Percentiles rank a stretch among this genome's conserved stretches.
Evolutionary conservation across 2,113 vertebrate genomes (phyloP).

Genomic region (Trichomycterus rosablanca): DNA sequence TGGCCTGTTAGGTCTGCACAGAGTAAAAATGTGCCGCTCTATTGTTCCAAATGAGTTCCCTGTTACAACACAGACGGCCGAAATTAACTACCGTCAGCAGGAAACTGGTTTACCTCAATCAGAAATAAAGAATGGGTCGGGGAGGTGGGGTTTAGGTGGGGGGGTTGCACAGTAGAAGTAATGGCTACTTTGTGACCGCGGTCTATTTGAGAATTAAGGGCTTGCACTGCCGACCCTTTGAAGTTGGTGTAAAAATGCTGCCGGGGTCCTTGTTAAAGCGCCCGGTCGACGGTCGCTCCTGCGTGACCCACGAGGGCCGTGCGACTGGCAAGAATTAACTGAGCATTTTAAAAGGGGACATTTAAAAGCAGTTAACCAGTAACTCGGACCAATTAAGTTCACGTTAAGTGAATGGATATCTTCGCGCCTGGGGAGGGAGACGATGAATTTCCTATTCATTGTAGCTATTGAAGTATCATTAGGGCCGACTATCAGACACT

Average conservation of each 20-base stretch:
- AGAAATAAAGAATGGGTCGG: slow-evolving; percentile 54
- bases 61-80: slow-evolving; percentile 53
- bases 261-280: slow-evolving; percentile 60
- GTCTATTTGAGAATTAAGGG: slow-evolving; percentile 59
- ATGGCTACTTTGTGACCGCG: slow-evolving; percentile 55
- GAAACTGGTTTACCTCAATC: slow-evolving; percentile 69
- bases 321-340: slow-evolving; percentile 67
- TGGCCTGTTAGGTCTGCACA: slow-evolving; percentile 53
- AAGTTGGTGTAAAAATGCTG: slow-evolving; percentile 54
- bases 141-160: slow-evolving; percentile 1
- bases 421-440: slow-evolving; percentile 10
- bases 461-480: slow-evolving; percentile 23
- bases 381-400: slow-evolving; percentile 43
- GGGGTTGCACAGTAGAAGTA: slow-evolving; percentile 54
- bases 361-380: slow-evolving; percentile 50
- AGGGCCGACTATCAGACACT: slow-evolving; percentile 6
- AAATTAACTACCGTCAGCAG: slow-evolving; percentile 65
- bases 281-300: slow-evolving; percentile 57
- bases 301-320: slow-evolving; percentile 57
- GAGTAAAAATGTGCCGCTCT: slow-evolving; percentile 68
- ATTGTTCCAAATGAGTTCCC: slow-evolving; percentile 64
- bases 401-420: slow-evolving; percentile 36
- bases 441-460: slow-evolving; percentile 17
- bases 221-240: slow-evolving; percentile 59
- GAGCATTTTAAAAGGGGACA: slow-evolving; percentile 62